Percentiles rank a stretch among this genome's conserved stretches.
These are phyloP conservation scores for Dusona sp. DNA, from an alignment of 2,888 invertebrate species.

Conservation along the genomic window DNA sequence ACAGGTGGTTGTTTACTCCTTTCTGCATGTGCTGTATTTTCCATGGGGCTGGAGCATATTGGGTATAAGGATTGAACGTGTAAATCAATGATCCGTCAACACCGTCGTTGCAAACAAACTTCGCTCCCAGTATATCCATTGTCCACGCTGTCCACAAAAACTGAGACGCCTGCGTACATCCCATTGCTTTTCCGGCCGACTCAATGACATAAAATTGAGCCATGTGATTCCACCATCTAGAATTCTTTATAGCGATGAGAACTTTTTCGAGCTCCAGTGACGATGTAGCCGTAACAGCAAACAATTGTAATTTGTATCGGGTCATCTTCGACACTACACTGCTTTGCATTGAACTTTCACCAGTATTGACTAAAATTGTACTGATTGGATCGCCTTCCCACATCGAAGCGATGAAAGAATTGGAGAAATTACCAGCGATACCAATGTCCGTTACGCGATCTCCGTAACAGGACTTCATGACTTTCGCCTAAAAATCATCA, in stretches of 20 bases:
- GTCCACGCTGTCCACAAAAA: conserved; percentile 64
- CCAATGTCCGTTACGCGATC: not conserved
- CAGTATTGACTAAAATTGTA: not conserved
- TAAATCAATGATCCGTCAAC: conserved; percentile 48
- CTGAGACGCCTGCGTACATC: conserved; percentile 55
- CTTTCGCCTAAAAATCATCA: not conserved
- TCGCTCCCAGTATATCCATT: conserved; percentile 60
- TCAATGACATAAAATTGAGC: conserved; percentile 63
- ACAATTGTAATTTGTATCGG: conserved; percentile 20
- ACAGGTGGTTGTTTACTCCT: conserved; percentile 15
- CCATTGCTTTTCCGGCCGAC: not conserved
- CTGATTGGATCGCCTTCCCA: not conserved
- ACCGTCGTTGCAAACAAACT: conserved; percentile 63
- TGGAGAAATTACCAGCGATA: not conserved
- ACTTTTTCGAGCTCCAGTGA: not conserved
- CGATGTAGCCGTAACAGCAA: not conserved
- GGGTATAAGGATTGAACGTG: conserved; percentile 69
- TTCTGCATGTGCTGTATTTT: conserved; percentile 6
- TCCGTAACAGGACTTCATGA: not conserved
- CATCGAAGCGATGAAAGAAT: not conserved
- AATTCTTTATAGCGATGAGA: conserved; percentile 34
- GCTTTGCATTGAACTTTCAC: not conserved
- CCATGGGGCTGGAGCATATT: conserved; percentile 62
- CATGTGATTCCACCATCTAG: conserved; percentile 69
- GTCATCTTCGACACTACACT: not conserved